Evolutionary conservation across 2,888 invertebrate species (phyloP), one percentile per base, ranked within the genome.

Genomic region (Synanthedon tipuliformis): DNA sequence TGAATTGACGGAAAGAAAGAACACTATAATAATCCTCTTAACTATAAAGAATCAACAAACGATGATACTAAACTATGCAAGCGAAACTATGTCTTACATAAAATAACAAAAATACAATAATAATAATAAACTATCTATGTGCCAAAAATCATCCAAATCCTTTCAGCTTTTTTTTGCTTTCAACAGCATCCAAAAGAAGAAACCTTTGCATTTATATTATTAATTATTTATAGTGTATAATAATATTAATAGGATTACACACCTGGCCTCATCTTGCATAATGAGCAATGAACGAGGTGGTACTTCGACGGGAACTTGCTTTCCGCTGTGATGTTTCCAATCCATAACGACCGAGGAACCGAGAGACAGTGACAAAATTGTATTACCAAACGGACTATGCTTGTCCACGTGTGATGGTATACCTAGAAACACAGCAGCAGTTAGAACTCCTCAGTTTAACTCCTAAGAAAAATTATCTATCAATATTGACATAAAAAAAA

Each of bases 381-480:
- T 94, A 68, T 93, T 93, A 60, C 94, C 93, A 80, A 99, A 99
- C 0, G 96, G 94, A 75, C 96, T 96, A 71, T 98, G 97, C 0
- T 96, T 97, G 73, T 99, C 99, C 16, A 97, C 92, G 79, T 99
- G 99, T 0, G 94, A 90, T 40, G 99, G 98, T 71, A 99, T 99
- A 45, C 97, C 96, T 94, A 66, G 1, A 61, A 62, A 34, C 34
- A 34, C 34, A 34, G 10, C 10, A 34, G 34, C 8, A 34, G 7
- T 34, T 34, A 3, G 8, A 34, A 34, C 27, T 2, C 27, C 27
- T 34, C 8, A 34, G 34, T 34, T 7, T 34, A 34, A n/a, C n/a
- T n/a, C n/a, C n/a, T n/a, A n/a, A n/a, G 23, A 23, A 23, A 23
- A 23, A 23, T 23, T 23, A 23, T 23, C 4, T 23, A 23, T 23